A percentile compares a stretch with the other conserved stretches of the same genome.
Conservation (phyloP, 2,888 invertebrate genomes). For the Agrochola lychnidis region DNA sequence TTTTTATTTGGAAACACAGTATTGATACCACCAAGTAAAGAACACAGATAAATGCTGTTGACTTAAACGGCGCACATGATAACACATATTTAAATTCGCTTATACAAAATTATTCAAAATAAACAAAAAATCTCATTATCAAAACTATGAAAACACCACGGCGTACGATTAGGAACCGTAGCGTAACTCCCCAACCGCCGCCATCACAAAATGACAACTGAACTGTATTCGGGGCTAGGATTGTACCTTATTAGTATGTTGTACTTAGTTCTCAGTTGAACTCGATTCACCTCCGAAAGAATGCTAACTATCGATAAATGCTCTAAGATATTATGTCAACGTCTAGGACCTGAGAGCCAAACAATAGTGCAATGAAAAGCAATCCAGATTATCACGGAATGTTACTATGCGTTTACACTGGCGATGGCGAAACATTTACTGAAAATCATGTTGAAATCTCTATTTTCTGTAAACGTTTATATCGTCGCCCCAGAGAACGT, state of each 20-base stretch:
- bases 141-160: conserved; percentile 77
- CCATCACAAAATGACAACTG: conserved; percentile 85
- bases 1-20: conserved; percentile 80
- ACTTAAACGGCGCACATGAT: conserved; percentile 74
- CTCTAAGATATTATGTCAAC: not conserved
- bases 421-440: too few species aligned
- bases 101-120: conserved; percentile 62
- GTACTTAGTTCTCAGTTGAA: not conserved
- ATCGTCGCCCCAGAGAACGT: too few species aligned
- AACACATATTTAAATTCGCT: conserved; percentile 54
- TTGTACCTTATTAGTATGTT: conserved; percentile 2
- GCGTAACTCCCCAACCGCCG: conserved; percentile 87
- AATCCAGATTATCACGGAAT: not conserved
- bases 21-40: conserved; percentile 83
- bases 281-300: not conserved
- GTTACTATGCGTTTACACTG: too few species aligned
- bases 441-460: too few species aligned
- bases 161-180: conserved; percentile 78
- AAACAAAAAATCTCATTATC: conserved; percentile 67
- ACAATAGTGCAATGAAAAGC: not conserved
- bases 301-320: not conserved
- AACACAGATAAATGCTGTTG: conserved; percentile 69
- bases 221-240: conserved; percentile 38
- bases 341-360: not conserved
- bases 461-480: too few species aligned